phyloP scores from a whole-genome alignment of 2,888 invertebrate genomes.

The Crepidodera aurea region DNA sequence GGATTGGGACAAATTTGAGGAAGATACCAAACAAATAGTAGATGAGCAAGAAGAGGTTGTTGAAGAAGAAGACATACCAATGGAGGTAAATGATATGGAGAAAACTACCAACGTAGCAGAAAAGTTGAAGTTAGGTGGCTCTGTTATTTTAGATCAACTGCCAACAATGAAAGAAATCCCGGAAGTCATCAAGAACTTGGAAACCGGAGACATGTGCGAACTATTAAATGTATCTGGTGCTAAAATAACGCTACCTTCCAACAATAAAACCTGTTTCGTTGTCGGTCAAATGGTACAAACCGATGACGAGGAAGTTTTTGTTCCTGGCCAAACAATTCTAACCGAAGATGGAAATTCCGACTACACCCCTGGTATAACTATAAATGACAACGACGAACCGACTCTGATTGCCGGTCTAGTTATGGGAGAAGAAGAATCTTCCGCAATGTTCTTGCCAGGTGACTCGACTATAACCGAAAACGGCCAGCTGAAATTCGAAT shows the following conservation, averaged over 20 bases:
- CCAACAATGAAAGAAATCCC: slow-evolving; percentile 71
- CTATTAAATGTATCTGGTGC: slow-evolving; percentile 71
- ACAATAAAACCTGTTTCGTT: slow-evolving; percentile 75
- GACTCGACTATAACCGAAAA: slow-evolving; percentile 57
- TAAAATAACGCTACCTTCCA: slow-evolving; percentile 60
- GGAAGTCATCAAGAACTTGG: slow-evolving; percentile 68
- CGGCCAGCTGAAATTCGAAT: slow-evolving; percentile 57
- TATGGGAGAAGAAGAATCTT: slow-evolving; percentile 64
- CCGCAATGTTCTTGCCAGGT: slow-evolving; percentile 57
- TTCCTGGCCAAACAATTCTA: slow-evolving; percentile 77
- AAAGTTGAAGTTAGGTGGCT: slow-evolving; percentile 65
- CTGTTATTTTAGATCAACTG: slow-evolving; percentile 65
- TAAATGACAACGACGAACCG: slow-evolving; percentile 77
- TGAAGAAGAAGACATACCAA: slow-evolving; percentile 57
- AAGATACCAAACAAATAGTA: slow-evolving; percentile 74
- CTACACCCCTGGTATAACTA: slow-evolving; percentile 82
- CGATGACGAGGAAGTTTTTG: slow-evolving; percentile 57
- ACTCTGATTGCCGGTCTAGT: slow-evolving; percentile 83
- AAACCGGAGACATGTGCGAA: slow-evolving; percentile 67
- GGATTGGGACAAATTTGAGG: slow-evolving; percentile 68
- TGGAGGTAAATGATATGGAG: slow-evolving; percentile 66
- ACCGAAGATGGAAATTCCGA: slow-evolving; percentile 75
- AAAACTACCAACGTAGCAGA: slow-evolving; percentile 68
- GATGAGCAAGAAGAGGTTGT: slow-evolving; percentile 72
- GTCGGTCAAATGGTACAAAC: slow-evolving; percentile 81